Evolutionary conservation across 2,113 vertebrate species (phyloP).

Genomic region (Phyllopteryx taeniolatus): DNA sequence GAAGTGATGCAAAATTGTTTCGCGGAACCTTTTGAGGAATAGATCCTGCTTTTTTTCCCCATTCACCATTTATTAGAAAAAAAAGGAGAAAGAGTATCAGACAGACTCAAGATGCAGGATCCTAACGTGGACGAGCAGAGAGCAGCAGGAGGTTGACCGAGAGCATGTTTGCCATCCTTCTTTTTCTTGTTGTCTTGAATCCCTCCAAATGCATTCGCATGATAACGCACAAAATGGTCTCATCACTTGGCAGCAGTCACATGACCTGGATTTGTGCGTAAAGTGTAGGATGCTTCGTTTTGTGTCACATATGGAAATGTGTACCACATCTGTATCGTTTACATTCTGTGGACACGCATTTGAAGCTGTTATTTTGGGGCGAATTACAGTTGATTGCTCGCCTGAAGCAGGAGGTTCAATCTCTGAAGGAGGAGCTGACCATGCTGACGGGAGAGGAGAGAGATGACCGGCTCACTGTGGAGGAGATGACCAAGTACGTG

Average conservation of each 20-base stretch:
- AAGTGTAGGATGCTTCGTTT: conserved; percentile 5
- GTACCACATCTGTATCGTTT: neutral
- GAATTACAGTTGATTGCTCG: conserved; percentile 78
- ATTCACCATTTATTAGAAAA: conserved; percentile 17
- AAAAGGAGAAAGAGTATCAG: neutral
- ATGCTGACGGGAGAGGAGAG: conserved; percentile 81
- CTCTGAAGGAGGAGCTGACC: conserved; percentile 84
- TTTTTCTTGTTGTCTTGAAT: conserved; percentile 46
- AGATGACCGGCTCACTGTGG: conserved; percentile 75
- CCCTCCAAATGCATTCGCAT: conserved; percentile 39
- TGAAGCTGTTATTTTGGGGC: conserved; percentile 8
- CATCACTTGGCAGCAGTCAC: conserved; percentile 27
- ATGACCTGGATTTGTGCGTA: neutral
- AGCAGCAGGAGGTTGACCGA: conserved; percentile 22
- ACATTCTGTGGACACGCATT: neutral
- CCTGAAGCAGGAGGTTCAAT: conserved; percentile 84
- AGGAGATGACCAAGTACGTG: conserved; percentile 81
- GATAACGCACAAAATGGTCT: conserved; percentile 39
- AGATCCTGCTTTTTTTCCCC: neutral
- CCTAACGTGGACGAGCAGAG: conserved; percentile 34
- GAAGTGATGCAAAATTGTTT: conserved; percentile 9
- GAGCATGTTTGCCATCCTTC: conserved; percentile 37
- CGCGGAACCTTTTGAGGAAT: conserved; percentile 5
- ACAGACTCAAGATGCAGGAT: conserved; percentile 18
- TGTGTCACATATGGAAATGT: conserved; percentile 1